Conservation (phyloP, 1,140 invertebrate genomes). For the Bombus vancouverensis region DNA sequence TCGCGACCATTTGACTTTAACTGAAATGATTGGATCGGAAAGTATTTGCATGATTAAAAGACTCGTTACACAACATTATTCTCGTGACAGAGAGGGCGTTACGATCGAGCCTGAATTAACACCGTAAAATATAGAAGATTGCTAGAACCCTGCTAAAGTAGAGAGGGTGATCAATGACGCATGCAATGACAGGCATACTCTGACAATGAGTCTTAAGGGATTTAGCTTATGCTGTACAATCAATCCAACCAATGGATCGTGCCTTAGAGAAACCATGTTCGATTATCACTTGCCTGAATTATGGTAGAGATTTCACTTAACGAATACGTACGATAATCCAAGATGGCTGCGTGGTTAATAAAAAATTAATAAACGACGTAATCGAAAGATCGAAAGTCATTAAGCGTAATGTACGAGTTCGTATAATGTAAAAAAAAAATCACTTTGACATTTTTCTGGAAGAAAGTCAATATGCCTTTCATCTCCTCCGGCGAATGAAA, state of each 20-base stretch:
- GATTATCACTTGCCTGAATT: neutral
- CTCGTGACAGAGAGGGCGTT: neutral
- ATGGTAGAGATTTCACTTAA: neutral
- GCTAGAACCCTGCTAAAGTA: neutral
- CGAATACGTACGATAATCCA: neutral
- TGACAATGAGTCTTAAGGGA: conserved; percentile 8
- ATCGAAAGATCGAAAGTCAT: neutral
- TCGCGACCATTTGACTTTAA: neutral
- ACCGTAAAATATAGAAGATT: neutral
- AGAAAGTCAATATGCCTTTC: conserved; percentile 42
- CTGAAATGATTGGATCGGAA: neutral
- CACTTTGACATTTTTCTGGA: conserved; percentile 14
- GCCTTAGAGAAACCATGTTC: neutral
- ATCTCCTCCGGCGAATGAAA: conserved; percentile 32
- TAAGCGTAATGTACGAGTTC: neutral
- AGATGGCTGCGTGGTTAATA: neutral
- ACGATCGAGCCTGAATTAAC: conserved; percentile 4
- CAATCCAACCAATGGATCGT: neutral
- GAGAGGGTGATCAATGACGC: conserved; percentile 21
- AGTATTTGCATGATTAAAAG: neutral
- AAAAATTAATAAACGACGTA: neutral
- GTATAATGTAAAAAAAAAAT: conserved; percentile 36
- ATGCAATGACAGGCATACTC: conserved; percentile 1
- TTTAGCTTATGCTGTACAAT: conserved; percentile 3
- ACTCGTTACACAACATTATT: neutral